These are phyloP conservation scores for Saturnia pavonia DNA, from an alignment of 2,888 invertebrate genomes.

Conservation along the genomic window DNA sequence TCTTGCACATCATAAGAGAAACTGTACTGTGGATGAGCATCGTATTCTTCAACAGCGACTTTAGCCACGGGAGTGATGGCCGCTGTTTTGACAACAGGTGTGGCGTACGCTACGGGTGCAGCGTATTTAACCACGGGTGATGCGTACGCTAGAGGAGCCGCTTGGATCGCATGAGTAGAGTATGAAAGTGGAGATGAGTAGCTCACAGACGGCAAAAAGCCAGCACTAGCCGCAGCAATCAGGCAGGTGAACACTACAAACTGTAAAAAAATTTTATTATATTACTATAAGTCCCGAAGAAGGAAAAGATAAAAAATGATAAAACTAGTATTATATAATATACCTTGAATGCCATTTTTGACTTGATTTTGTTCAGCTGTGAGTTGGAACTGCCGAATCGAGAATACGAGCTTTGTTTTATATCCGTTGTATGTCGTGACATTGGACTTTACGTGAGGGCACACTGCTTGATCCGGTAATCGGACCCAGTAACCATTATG, in stretches of 20 bases:
- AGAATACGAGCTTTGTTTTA: slow-evolving; percentile 54
- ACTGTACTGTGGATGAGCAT: slow-evolving; percentile 59
- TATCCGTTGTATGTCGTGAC: slow-evolving; percentile 50
- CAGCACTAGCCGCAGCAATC: slow-evolving; percentile 52
- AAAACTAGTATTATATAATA: not conserved
- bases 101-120: slow-evolving; percentile 51
- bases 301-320: not conserved
- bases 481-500: slow-evolving; percentile 45
- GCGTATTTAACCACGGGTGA: slow-evolving; percentile 43
- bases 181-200: slow-evolving; percentile 45
- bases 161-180: slow-evolving; percentile 22
- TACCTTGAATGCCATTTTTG: slow-evolving; percentile 71
- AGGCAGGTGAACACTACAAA: slow-evolving; percentile 53
- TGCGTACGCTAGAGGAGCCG: slow-evolving; percentile 38
- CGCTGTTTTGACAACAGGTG: slow-evolving; percentile 44
- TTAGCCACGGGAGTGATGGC: slow-evolving; percentile 42
- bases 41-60: slow-evolving; percentile 46
- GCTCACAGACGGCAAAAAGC: slow-evolving; percentile 49
- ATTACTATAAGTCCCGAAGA: not conserved
- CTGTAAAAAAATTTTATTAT: slow-evolving; percentile 33
- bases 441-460: slow-evolving; percentile 57
- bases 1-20: slow-evolving; percentile 78
- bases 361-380: slow-evolving; percentile 49
- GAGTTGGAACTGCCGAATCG: slow-evolving; percentile 55
- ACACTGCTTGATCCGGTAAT: slow-evolving; percentile 48